phyloP scores from a whole-genome alignment of 2,113 vertebrate genomes.

The Saiga tatarica region DNA sequence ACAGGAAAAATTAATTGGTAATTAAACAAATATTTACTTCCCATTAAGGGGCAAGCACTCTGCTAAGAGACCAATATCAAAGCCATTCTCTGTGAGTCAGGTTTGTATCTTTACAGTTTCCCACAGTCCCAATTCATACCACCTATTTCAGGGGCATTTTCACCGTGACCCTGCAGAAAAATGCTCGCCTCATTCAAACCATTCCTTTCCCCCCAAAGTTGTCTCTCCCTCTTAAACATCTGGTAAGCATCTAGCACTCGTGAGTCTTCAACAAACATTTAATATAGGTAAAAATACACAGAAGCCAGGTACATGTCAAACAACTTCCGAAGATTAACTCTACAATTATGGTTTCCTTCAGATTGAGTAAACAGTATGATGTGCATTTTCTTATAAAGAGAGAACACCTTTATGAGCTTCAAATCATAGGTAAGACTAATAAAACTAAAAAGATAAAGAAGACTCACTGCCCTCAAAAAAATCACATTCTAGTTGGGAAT shows the following conservation, averaged over 20 bases:
- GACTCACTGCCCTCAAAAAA: neutral
- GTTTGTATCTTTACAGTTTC: neutral
- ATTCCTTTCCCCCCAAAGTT: neutral
- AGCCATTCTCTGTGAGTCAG: neutral
- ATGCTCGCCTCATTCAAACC: neutral
- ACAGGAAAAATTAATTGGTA: neutral
- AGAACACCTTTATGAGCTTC: neutral
- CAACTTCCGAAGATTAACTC: neutral
- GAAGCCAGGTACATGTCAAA: neutral
- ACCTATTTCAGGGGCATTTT: neutral
- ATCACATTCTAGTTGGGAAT: neutral
- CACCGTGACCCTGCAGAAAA: neutral
- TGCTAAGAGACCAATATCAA: neutral
- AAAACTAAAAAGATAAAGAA: neutral
- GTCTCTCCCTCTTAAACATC: neutral
- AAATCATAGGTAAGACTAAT: conserved; percentile 29
- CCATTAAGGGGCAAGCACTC: conserved; percentile 15
- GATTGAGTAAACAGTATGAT: neutral
- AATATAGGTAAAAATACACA: neutral
- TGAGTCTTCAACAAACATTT: neutral
- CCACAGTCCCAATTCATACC: neutral
- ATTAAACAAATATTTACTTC: conserved; percentile 1
- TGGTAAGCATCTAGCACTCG: neutral
- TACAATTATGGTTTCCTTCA: neutral
- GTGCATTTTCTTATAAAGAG: neutral